These are phyloP conservation scores for Lydus trimaculatus DNA, from an alignment of 2,888 invertebrate genomes.

Conservation along the genomic window DNA sequence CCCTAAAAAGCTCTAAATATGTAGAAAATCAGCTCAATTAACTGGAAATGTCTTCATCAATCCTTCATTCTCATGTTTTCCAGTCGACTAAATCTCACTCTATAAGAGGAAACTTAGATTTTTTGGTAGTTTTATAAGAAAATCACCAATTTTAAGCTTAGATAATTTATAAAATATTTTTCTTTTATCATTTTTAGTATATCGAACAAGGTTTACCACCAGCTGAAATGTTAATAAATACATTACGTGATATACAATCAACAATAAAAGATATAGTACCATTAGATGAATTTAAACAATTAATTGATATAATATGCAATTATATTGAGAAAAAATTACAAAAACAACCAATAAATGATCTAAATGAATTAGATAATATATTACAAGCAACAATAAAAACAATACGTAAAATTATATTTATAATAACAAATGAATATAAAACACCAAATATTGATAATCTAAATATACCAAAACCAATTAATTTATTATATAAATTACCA, in stretches of 20 bases:
- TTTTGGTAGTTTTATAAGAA: too few relatives aligned
- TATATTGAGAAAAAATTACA: conserved; percentile 73
- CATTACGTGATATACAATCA: conserved; percentile 65
- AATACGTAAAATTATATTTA: conserved; percentile 52
- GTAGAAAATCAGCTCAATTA: background rate
- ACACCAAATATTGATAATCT: conserved; percentile 17
- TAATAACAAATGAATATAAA: conserved; percentile 29
- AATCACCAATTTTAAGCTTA: background rate
- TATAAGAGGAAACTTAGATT: too few relatives aligned
- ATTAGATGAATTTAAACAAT: conserved; percentile 69
- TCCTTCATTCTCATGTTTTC: background rate
- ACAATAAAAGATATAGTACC: conserved; percentile 68
- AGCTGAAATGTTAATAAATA: conserved; percentile 65
- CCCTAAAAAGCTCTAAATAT: too few relatives aligned
- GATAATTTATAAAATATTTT: too few relatives aligned
- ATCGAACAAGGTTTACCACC: conserved; percentile 55
- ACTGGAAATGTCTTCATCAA: background rate
- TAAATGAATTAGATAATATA: conserved; percentile 69
- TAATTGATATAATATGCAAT: conserved; percentile 66
- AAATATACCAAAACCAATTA: conserved; percentile 23
- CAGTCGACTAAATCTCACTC: too few relatives aligned
- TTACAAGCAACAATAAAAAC: conserved; percentile 59
- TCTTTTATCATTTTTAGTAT: conserved; percentile 32
- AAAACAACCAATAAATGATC: conserved; percentile 68
- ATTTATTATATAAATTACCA: conserved; percentile 62